phyloP scores from a whole-genome alignment of 1,140 invertebrate species.

The Drosophila hydei region DNA sequence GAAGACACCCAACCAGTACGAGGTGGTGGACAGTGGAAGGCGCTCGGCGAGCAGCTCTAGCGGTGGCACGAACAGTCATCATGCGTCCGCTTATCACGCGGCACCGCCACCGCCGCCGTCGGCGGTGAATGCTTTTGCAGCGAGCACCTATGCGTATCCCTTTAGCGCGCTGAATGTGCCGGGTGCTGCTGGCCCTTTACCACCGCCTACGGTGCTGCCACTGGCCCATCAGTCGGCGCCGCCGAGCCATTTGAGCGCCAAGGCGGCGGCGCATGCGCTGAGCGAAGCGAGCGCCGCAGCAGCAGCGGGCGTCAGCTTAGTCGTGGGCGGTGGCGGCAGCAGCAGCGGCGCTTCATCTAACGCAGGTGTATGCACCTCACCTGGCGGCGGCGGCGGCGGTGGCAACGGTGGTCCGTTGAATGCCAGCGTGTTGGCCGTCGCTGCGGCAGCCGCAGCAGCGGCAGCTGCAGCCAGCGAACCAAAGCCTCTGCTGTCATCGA shows the following conservation, averaged over 20 bases:
- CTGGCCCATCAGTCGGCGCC: constrained; percentile 60
- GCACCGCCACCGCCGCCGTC: constrained; percentile 57
- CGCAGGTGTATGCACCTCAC: constrained; percentile 37
- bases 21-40: constrained; percentile 72
- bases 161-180: constrained; percentile 87
- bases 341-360: constrained; percentile 45
- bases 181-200: constrained; percentile 61
- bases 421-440: constrained; percentile 66
- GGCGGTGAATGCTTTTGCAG: constrained; percentile 66
- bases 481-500: constrained; percentile 91
- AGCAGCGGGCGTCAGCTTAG: constrained; percentile 10
- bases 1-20: constrained; percentile 69
- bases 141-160: constrained; percentile 86
- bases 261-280: constrained; percentile 55
- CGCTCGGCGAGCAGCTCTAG: constrained; percentile 61
- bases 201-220: constrained; percentile 54
- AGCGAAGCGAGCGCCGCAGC: constrained; percentile 46
- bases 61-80: constrained; percentile 69
- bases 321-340: constrained; percentile 57
- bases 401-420: constrained; percentile 51
- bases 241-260: constrained; percentile 74
- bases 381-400: constrained; percentile 48
- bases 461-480: constrained; percentile 86
- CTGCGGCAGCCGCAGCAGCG: constrained; percentile 77
- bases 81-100: constrained; percentile 55